Percentiles rank a stretch among this genome's conserved stretches.
These are phyloP conservation scores for Chlorodrepanis virens DNA, from an alignment of 2,113 vertebrate genomes.

Conservation along the genomic window DNA sequence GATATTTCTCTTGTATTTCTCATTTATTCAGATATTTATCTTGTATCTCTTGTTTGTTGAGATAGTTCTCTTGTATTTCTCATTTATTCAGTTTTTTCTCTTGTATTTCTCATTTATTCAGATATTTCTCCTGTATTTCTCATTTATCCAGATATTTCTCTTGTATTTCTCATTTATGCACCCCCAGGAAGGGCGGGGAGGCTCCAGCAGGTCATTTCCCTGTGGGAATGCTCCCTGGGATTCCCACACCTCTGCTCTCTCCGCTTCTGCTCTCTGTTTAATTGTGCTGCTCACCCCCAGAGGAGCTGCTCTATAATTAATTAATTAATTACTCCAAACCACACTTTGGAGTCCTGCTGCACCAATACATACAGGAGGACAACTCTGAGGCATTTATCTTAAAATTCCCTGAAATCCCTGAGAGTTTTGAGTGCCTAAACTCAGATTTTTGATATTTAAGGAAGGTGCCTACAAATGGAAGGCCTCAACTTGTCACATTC, in stretches of 20 bases:
- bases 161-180: too few species aligned
- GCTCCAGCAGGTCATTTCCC: not conserved
- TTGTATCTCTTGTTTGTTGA: not conserved
- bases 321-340: not conserved
- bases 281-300: not conserved
- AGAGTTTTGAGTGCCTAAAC: not conserved
- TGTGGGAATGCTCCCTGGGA: not conserved
- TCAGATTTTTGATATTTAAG: not conserved
- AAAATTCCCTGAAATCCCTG: not conserved
- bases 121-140: not conserved
- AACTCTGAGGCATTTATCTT: not conserved
- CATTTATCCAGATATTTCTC: not conserved
- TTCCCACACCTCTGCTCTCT: not conserved
- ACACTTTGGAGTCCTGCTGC: not conserved
- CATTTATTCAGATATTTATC: not conserved
- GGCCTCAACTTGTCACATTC: not conserved
- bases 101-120: not conserved
- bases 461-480: fast-evolving
- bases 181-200: not conserved
- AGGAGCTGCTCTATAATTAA: not conserved
- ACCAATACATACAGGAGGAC: not conserved
- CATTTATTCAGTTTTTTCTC: not conserved
- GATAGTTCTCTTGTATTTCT: not conserved
- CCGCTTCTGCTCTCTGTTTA: not conserved
- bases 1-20: not conserved